These are phyloP conservation scores for Ceyx margarethae DNA, from an alignment of 2,113 vertebrate species.

Conservation along the genomic window DNA sequence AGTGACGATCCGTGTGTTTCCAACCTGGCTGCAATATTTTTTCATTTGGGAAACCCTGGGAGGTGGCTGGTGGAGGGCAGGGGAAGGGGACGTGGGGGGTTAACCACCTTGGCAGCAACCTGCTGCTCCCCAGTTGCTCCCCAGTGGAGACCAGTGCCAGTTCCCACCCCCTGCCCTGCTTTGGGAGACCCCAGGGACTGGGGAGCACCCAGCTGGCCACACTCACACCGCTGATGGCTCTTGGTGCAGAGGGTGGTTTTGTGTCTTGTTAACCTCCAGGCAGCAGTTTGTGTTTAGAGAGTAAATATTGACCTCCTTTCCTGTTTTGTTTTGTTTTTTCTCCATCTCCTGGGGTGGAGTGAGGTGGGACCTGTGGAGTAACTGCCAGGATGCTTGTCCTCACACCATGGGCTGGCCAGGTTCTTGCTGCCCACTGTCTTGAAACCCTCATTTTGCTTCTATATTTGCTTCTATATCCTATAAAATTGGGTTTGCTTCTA, in stretches of 20 bases:
- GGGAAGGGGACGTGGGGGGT: background rate
- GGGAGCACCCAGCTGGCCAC: background rate
- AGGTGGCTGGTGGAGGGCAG: background rate
- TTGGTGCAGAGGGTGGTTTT: background rate
- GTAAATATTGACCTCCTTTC: slow-evolving; percentile 19
- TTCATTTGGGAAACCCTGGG: background rate
- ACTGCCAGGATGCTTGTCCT: background rate
- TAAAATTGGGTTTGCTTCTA: fast-evolving
- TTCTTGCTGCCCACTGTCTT: background rate
- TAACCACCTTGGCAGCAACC: background rate
- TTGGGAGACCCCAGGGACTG: background rate
- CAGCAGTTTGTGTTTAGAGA: slow-evolving; percentile 21
- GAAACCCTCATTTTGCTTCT: fast-evolving
- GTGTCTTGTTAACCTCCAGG: background rate
- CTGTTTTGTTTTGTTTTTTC: background rate
- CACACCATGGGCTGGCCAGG: fast-evolving
- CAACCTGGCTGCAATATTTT: background rate
- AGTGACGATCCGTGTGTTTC: background rate
- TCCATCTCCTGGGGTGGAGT: background rate
- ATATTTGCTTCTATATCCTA: background rate
- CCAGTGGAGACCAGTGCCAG: fast-evolving
- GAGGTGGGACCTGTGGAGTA: background rate
- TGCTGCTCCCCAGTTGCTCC: background rate
- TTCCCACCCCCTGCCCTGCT: background rate
- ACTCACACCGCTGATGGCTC: background rate